Evolutionary conservation across 1,140 invertebrate genomes (phyloP).

Genomic region (Magallana angulata): DNA sequence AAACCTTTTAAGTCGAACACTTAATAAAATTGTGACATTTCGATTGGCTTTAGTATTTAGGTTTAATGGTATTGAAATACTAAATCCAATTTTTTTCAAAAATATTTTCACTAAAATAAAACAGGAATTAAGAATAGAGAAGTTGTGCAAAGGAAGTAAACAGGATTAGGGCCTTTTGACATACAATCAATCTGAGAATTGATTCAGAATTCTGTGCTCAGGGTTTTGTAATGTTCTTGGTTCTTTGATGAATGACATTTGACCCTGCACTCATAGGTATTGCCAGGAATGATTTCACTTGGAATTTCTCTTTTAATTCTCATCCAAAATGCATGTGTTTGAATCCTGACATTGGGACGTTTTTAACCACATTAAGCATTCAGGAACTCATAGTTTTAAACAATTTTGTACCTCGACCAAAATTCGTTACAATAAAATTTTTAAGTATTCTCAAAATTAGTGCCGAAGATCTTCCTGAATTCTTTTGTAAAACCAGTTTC

Average conservation of each 20-base stretch:
- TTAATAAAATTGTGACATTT: too few species aligned
- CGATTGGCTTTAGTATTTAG: too few species aligned
- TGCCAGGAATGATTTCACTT: not conserved
- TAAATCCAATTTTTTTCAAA: too few species aligned
- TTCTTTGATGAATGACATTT: not conserved
- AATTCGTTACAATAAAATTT: not conserved
- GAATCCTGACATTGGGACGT: not conserved
- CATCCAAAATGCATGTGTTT: slow-evolving; percentile 17
- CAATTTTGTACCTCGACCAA: too few species aligned
- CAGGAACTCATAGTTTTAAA: not conserved
- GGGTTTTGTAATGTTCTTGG: not conserved
- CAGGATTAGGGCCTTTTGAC: not conserved
- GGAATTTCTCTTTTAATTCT: not conserved
- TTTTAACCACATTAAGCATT: not conserved
- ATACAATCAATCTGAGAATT: not conserved
- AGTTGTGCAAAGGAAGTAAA: not conserved
- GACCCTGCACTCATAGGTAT: not conserved
- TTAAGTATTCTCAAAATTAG: not conserved
- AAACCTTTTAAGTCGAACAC: too few species aligned
- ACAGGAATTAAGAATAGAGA: too few species aligned
- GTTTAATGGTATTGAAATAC: too few species aligned
- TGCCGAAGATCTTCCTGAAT: not conserved
- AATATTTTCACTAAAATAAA: too few species aligned
- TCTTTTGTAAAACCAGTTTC: not conserved
- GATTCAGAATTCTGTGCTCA: not conserved